Conservation (phyloP, 2,888 invertebrate genomes). For the Cheilosia grossa region DNA sequence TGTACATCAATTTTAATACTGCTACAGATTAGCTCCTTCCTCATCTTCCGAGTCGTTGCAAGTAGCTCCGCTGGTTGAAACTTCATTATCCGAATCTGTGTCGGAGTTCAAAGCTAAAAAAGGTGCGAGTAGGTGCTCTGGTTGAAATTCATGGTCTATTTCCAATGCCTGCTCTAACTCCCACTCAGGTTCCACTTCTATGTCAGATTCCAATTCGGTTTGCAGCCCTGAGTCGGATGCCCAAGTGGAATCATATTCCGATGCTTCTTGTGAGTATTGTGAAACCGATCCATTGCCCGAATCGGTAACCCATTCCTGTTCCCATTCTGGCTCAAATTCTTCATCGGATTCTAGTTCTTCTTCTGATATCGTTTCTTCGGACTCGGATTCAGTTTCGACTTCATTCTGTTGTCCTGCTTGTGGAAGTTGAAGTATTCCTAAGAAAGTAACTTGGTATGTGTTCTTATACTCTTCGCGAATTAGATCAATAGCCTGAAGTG, state of each 20-base stretch:
- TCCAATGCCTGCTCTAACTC: not conserved
- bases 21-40: too few relatives aligned
- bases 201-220: not conserved
- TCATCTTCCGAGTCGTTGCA: not conserved
- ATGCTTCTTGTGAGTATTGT: not conserved
- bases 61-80: not conserved
- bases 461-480: constrained; percentile 1
- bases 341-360: not conserved
- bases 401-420: too few relatives aligned
- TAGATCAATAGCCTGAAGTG: constrained; percentile 4
- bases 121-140: not conserved
- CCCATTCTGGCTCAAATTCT: not conserved
- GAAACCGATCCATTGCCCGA: not conserved
- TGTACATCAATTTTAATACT: not conserved
- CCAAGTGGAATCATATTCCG: not conserved
- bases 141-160: not conserved
- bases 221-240: not conserved
- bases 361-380: not conserved
- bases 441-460: not conserved
- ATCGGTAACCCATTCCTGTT: not conserved
- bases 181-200: constrained; percentile 1
- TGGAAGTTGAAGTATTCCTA: constrained; percentile 2
- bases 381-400: not conserved
- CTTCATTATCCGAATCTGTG: not conserved
- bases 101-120: not conserved